phyloP scores from a whole-genome alignment of 2,888 invertebrate species.

The Ischnura elegans region DNA sequence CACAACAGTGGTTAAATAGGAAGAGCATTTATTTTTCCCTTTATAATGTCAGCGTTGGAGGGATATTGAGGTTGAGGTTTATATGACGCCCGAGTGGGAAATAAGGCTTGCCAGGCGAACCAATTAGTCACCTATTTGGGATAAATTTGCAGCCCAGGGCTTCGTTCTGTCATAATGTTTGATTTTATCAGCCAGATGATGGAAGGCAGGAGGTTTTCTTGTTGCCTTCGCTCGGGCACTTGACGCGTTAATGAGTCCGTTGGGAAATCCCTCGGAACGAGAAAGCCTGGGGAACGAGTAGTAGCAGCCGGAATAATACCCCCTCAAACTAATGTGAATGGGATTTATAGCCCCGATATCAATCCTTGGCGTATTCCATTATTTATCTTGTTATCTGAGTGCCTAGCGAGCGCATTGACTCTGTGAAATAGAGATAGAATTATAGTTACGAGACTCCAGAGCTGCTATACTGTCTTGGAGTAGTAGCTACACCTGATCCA shows the following conservation, averaged over 20 bases:
- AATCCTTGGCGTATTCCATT: neutral
- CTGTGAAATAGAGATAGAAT: no score
- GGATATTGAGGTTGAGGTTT: conserved; percentile 5
- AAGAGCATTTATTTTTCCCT: neutral
- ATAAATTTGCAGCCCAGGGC: neutral
- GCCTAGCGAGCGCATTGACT: no score
- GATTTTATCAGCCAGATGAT: neutral
- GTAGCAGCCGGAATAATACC: neutral
- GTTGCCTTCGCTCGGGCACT: neutral
- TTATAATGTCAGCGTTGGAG: neutral
- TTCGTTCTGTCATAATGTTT: neutral
- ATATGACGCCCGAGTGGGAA: neutral
- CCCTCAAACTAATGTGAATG: neutral
- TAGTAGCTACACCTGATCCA: no score
- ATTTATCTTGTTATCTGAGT: neutral
- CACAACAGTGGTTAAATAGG: neutral
- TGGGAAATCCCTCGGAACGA: neutral
- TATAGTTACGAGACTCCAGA: no score
- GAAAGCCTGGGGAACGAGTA: neutral
- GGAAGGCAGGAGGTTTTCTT: neutral
- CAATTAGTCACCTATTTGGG: neutral
- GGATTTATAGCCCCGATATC: neutral
- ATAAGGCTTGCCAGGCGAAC: neutral
- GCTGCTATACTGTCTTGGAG: no score
- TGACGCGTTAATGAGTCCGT: neutral